A percentile compares a stretch with the other conserved stretches of the same genome.
Evolutionary conservation across 2,888 invertebrate species (phyloP).

Genomic region (Miltochrista miniata): DNA sequence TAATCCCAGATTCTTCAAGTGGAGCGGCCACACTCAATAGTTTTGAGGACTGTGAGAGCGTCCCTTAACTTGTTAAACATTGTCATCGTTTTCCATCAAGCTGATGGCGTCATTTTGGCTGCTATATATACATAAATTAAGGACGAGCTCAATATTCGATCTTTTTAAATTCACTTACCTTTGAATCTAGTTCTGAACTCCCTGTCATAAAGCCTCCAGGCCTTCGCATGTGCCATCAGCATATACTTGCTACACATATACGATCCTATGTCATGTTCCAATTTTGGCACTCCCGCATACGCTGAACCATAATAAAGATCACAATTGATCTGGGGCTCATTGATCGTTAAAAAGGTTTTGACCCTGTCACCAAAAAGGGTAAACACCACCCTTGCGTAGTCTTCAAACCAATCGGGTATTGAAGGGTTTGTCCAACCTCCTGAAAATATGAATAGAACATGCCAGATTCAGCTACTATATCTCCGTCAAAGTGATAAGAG

Average conservation of each 20-base stretch:
- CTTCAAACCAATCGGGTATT: slow-evolving; percentile 85
- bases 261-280: slow-evolving; percentile 64
- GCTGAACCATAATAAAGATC: slow-evolving; percentile 64
- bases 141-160: no score
- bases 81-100: no score
- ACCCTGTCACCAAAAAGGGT: slow-evolving; percentile 84
- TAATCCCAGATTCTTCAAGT: no score
- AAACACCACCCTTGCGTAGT: slow-evolving; percentile 83
- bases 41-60: no score
- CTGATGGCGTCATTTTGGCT: no score
- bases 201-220: slow-evolving; percentile 83
- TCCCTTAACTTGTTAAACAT: no score
- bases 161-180: slow-evolving; percentile 9
- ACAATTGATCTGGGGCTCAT: slow-evolving; percentile 84
- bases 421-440: slow-evolving; percentile 87
- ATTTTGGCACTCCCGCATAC: slow-evolving; percentile 54
- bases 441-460: no score
- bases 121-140: no score
- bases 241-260: slow-evolving; percentile 86
- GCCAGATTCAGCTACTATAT: no score
- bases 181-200: slow-evolving; percentile 67
- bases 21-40: no score
- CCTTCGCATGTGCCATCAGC: slow-evolving; percentile 87
- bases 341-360: slow-evolving; percentile 88
- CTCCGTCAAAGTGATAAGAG: no score